Conservation (phyloP, 2,113 vertebrate genomes). For the Ascaphus truei region DNA sequence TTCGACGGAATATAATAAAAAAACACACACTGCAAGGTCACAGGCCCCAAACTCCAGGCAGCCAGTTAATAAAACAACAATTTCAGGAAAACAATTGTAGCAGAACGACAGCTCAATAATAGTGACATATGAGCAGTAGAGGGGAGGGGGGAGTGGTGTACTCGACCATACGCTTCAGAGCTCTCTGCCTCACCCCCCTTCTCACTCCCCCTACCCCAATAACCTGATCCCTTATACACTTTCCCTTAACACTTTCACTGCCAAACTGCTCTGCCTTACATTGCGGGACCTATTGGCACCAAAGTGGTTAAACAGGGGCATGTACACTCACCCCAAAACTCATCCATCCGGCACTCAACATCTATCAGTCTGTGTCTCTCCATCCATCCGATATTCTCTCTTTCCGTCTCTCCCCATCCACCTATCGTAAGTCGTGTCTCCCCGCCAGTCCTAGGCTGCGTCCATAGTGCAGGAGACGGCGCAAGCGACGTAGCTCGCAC, state of each 20-base stretch:
- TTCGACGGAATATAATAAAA: constrained; percentile 14
- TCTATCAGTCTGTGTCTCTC: background rate
- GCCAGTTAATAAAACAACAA: constrained; percentile 37
- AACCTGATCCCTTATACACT: background rate
- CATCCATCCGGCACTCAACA: background rate
- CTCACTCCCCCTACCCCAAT: background rate
- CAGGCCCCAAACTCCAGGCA: constrained; percentile 31
- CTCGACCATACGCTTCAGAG: constrained; percentile 4
- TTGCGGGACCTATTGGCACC: background rate
- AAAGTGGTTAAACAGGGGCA: too few species aligned
- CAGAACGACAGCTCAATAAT: constrained; percentile 37
- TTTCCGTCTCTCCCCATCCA: background rate
- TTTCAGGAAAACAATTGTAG: constrained; percentile 38
- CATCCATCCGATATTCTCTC: background rate
- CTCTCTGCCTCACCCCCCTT: constrained; percentile 1
- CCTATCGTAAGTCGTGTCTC: background rate
- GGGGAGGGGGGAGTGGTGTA: constrained; percentile 20
- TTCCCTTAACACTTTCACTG: constrained; percentile 8
- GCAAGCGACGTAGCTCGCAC: too few species aligned
- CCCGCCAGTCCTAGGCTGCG: background rate
- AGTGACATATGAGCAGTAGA: constrained; percentile 33
- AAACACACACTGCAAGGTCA: constrained; percentile 32
- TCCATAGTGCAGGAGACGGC: background rate
- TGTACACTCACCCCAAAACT: too few species aligned
- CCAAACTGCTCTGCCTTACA: background rate